Conservation (phyloP, 2,113 vertebrate genomes). For the Mixornis gularis region DNA sequence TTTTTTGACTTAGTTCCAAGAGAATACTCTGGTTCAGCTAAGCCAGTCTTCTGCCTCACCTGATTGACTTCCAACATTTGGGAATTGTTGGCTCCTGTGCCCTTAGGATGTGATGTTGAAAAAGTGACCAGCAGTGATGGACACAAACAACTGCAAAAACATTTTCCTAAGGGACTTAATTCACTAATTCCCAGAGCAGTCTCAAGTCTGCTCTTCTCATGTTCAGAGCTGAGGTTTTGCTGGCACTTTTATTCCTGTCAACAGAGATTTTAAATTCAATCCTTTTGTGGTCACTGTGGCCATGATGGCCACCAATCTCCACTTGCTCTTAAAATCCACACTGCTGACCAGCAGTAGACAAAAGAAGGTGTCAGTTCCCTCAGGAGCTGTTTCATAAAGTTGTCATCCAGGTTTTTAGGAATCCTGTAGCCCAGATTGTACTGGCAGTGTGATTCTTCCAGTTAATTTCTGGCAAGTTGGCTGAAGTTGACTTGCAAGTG, state of each 20-base stretch:
- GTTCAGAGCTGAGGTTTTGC: neutral
- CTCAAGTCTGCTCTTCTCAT: neutral
- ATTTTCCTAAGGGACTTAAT: neutral
- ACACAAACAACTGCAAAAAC: neutral
- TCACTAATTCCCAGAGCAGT: neutral
- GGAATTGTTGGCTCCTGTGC: neutral
- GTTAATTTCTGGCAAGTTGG: neutral
- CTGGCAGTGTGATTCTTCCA: neutral
- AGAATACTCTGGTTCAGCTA: neutral
- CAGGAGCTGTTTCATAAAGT: neutral
- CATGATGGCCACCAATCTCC: accelerated
- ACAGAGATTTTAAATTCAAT: neutral
- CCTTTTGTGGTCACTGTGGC: neutral
- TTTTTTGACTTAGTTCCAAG: neutral
- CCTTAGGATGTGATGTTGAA: neutral
- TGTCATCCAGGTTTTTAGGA: neutral
- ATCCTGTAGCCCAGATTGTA: neutral
- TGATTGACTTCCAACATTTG: neutral
- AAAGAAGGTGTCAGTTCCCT: neutral
- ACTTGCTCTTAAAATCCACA: neutral
- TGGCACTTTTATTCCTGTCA: neutral
- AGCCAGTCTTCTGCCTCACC: neutral
- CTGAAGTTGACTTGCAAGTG: neutral
- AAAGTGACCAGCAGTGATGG: neutral
- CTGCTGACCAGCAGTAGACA: neutral